Evolutionary conservation across 2,888 invertebrate genomes (phyloP).

Genomic region (Megamerina dolium): DNA sequence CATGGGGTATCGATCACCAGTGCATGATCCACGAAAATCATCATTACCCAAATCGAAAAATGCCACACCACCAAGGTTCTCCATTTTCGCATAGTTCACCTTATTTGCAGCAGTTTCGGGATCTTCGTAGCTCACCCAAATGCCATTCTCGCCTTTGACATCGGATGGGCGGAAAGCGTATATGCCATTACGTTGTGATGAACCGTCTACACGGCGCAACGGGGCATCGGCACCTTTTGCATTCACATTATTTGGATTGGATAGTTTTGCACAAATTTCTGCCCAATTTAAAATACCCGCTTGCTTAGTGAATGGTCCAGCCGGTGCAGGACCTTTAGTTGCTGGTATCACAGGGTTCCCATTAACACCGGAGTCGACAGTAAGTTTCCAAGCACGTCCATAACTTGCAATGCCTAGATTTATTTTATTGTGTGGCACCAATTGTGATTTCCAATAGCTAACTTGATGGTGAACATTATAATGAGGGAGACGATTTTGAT

Average conservation of each 20-base stretch:
- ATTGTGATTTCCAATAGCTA: constrained; percentile 56
- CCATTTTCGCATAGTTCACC: constrained; percentile 65
- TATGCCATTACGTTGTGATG: constrained; percentile 71
- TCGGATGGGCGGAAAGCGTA: constrained; percentile 71
- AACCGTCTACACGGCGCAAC: constrained; percentile 69
- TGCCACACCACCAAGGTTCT: constrained; percentile 72
- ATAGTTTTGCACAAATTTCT: constrained; percentile 70
- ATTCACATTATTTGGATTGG: constrained; percentile 56
- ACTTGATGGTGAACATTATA: constrained; percentile 64
- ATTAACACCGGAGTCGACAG: constrained; percentile 63
- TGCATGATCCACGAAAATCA: constrained; percentile 76
- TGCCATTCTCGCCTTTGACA: constrained; percentile 60
- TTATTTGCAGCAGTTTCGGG: constrained; percentile 76
- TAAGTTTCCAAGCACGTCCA: constrained; percentile 73
- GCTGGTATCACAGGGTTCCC: constrained; percentile 67
- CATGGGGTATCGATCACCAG: constrained; percentile 73
- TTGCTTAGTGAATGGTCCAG: constrained; percentile 65
- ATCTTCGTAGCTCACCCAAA: constrained; percentile 80
- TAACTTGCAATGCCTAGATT: constrained; percentile 66
- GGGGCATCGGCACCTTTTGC: constrained; percentile 58
- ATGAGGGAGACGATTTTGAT: constrained; percentile 56
- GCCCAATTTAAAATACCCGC: constrained; percentile 70
- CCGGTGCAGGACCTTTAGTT: constrained; percentile 64
- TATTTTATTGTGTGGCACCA: constrained; percentile 62
- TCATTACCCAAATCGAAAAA: constrained; percentile 70